Evolutionary conservation across 2,888 invertebrate species (phyloP).

Genomic region (Sceliomorpha sp.): DNA sequence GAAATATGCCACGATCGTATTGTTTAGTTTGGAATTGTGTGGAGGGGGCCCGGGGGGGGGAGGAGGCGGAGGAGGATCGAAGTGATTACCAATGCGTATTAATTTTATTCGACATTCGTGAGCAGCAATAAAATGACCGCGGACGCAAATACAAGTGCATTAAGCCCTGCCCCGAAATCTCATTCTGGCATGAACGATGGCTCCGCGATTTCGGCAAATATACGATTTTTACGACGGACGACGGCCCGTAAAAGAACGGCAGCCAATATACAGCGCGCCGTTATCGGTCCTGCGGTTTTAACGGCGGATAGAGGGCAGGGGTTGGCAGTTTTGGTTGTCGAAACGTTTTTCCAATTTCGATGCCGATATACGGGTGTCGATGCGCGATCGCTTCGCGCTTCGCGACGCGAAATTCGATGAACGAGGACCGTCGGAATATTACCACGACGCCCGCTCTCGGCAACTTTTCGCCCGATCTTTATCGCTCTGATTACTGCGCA

Average conservation of each 20-base stretch:
- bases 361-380: slow-evolving; percentile 35
- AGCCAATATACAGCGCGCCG: slow-evolving; percentile 52
- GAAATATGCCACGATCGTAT: no score
- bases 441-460: slow-evolving; percentile 3
- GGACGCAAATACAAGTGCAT: slow-evolving; percentile 16
- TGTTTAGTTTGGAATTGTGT: no score
- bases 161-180: slow-evolving; percentile 24
- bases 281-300: slow-evolving; percentile 55
- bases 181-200: slow-evolving; percentile 25
- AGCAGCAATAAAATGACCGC: slow-evolving; percentile 18
- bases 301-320: slow-evolving; percentile 41
- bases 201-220: slow-evolving; percentile 28
- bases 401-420: slow-evolving; percentile 32
- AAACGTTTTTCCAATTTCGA: slow-evolving; percentile 54
- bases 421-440: slow-evolving; percentile 25
- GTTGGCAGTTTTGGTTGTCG: slow-evolving; percentile 31
- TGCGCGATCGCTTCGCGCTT: slow-evolving; percentile 24
- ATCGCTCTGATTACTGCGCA: neutral
- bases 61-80: no score
- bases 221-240: slow-evolving; percentile 45
- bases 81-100: neutral
- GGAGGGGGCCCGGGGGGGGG: no score
- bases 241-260: slow-evolving; percentile 37
- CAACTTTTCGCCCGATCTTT: no score
- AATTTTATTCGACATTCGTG: slow-evolving; percentile 1